phyloP scores from a whole-genome alignment of 2,797 vertebrate species.

The Telmatherina bonti region DNA sequence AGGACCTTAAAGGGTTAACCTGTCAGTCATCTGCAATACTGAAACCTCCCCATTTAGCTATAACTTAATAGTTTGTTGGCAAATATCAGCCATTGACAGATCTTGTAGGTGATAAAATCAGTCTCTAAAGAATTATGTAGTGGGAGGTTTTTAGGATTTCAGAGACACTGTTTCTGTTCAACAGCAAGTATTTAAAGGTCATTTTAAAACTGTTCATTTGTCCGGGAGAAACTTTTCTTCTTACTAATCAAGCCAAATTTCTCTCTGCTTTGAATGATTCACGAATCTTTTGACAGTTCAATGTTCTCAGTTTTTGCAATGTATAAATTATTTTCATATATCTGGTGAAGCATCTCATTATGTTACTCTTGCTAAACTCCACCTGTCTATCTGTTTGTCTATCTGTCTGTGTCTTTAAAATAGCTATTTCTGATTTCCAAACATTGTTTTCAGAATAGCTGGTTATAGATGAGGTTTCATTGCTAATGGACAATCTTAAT shows the following conservation, averaged over 20 bases:
- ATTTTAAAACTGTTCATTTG: neutral
- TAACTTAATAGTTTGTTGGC: neutral
- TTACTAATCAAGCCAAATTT: neutral
- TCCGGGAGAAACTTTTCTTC: neutral
- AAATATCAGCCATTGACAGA: too few relatives aligned
- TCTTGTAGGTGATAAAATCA: too few relatives aligned
- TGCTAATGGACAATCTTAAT: too few relatives aligned
- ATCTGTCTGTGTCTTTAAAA: too few relatives aligned
- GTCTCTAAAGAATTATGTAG: too few relatives aligned
- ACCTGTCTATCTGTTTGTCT: too few relatives aligned
- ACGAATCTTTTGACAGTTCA: slow-evolving; percentile 12
- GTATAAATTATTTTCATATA: neutral
- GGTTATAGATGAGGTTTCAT: too few relatives aligned
- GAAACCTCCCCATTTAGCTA: neutral
- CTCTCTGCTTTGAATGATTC: neutral
- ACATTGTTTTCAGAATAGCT: too few relatives aligned
- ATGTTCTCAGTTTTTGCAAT: neutral
- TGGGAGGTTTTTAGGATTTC: too few relatives aligned
- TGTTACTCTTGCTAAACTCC: neutral
- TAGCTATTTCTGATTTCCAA: too few relatives aligned
- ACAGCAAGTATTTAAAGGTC: neutral
- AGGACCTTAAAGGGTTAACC: too few relatives aligned
- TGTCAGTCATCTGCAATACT: too few relatives aligned
- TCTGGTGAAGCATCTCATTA: neutral
- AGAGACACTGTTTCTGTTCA: neutral